A percentile compares a stretch with the other conserved stretches of the same genome.
These are phyloP conservation scores for Tyto alba DNA, from an alignment of 2,113 vertebrate species.

Conservation along the genomic window DNA sequence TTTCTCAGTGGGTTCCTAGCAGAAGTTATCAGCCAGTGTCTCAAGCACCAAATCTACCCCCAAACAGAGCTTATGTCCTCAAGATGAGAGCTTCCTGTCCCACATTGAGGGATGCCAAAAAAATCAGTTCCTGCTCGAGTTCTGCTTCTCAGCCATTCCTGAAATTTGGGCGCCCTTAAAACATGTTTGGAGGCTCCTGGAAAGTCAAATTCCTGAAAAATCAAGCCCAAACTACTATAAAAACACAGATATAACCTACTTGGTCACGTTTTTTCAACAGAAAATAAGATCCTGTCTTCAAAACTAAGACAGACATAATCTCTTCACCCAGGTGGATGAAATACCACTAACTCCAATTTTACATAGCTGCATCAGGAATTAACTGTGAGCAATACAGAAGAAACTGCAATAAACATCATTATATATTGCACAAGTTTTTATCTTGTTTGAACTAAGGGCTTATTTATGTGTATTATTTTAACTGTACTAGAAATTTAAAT, in stretches of 20 bases:
- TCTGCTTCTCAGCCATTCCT: not conserved
- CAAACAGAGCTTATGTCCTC: not conserved
- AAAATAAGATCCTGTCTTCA: not conserved
- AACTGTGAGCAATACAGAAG: not conserved
- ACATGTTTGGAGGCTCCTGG: not conserved
- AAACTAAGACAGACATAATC: not conserved
- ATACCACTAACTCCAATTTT: not conserved
- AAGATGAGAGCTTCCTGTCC: not conserved
- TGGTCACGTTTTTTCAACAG: not conserved
- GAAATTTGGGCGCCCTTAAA: not conserved
- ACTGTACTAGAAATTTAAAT: not conserved
- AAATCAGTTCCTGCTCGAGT: fast-evolving
- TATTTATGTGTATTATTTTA: not conserved
- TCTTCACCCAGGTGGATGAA: not conserved
- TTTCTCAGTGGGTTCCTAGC: not conserved
- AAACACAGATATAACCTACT: not conserved
- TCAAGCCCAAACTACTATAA: not conserved
- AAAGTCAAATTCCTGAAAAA: not conserved
- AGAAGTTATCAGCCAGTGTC: not conserved
- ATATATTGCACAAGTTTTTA: not conserved
- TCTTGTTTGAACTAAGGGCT: not conserved
- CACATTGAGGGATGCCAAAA: not conserved
- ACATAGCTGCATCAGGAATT: not conserved
- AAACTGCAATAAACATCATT: not conserved
- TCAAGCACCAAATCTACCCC: not conserved